phyloP scores from a whole-genome alignment of 1,140 invertebrate genomes.

The Listronotus bonariensis region DNA sequence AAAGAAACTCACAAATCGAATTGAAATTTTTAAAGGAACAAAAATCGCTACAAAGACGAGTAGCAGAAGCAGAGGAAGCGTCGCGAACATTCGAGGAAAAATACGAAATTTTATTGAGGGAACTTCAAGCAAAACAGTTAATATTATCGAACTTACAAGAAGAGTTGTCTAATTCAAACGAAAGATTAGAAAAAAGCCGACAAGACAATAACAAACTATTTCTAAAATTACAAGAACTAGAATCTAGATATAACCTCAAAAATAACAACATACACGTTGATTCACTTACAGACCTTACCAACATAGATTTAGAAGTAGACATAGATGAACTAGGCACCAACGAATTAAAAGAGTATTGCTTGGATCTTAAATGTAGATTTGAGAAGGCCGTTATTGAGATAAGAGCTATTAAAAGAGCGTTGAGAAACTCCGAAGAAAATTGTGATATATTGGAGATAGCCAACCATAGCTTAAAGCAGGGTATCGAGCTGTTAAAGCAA shows the following conservation, averaged over 20 bases:
- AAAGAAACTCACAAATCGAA: slow-evolving; percentile 70
- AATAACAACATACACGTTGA: slow-evolving; percentile 70
- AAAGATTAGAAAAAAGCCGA: slow-evolving; percentile 66
- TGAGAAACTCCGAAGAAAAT: slow-evolving; percentile 77
- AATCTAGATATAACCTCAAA: slow-evolving; percentile 57
- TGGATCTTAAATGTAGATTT: slow-evolving; percentile 74
- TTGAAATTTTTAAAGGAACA: slow-evolving; percentile 70
- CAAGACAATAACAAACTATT: slow-evolving; percentile 80
- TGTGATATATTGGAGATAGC: slow-evolving; percentile 80
- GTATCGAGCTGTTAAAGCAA: slow-evolving; percentile 69
- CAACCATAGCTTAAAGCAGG: slow-evolving; percentile 73
- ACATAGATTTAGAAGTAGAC: slow-evolving; percentile 76
- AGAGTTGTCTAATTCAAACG: slow-evolving; percentile 62
- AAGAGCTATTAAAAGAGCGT: slow-evolving; percentile 76
- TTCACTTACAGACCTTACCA: slow-evolving; percentile 79
- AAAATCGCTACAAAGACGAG: slow-evolving; percentile 57
- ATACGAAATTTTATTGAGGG: slow-evolving; percentile 65
- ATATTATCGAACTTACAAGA: slow-evolving; percentile 62
- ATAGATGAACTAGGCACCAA: slow-evolving; percentile 75
- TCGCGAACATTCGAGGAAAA: slow-evolving; percentile 60
- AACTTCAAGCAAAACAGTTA: slow-evolving; percentile 66
- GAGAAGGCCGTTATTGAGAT: slow-evolving; percentile 84
- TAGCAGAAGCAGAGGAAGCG: slow-evolving; percentile 55
- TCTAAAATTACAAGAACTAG: slow-evolving; percentile 69
- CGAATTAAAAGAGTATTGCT: slow-evolving; percentile 78